Conservation (phyloP, 1,140 invertebrate genomes). For the Brachionus koreanus region DNA sequence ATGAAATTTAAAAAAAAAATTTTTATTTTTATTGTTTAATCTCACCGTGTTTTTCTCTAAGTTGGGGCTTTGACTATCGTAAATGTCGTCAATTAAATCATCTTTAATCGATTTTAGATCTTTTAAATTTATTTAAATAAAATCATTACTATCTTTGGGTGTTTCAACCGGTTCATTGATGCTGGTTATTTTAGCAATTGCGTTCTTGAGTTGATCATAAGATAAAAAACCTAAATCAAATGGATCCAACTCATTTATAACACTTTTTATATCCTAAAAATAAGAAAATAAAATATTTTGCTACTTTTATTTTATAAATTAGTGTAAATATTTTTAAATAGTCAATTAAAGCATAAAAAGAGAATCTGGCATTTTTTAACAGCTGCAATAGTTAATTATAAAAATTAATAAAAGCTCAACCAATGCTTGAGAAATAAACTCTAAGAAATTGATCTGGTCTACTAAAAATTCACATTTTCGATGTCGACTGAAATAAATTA, state of each 20-base stretch:
- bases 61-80: not conserved
- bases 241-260: slow-evolving; percentile 14
- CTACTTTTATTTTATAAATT: not conserved
- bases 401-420: not conserved
- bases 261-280: not conserved
- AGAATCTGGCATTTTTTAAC: not conserved
- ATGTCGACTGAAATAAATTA: not conserved
- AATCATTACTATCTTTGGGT: not conserved
- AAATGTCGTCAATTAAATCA: not conserved
- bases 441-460: not conserved
- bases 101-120: not conserved
- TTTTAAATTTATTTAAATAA: not conserved
- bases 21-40: not conserved
- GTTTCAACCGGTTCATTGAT: not conserved
- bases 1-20: not conserved
- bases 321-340: not conserved
- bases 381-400: not conserved
- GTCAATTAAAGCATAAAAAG: not conserved
- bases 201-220: not conserved
- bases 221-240: not conserved
- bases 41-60: not conserved
- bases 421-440: not conserved
- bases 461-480: not conserved
- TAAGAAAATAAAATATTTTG: not conserved
- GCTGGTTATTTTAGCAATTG: not conserved